Base-by-base conservation (phyloP, 2,888 invertebrate genomes). In the Zaprionus obscuricornis region DNA sequence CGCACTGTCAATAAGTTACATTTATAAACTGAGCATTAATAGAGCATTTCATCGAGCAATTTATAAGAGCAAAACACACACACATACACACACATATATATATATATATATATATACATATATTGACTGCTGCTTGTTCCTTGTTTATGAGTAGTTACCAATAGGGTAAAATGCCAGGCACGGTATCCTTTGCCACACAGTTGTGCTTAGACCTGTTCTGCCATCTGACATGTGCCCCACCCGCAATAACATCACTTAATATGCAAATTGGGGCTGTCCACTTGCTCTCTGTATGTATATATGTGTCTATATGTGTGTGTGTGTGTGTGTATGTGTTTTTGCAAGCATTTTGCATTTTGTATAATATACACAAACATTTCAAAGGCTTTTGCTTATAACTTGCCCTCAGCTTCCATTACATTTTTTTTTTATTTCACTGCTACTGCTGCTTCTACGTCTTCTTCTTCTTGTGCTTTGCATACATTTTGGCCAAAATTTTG, bases 231-330 rank as follows among this genome's bases (percentile, higher is more conserved):
- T 40, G 51, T 39, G 43, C 22, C 10, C 22, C 34, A 42, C 34
- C 57, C 49, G 37, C 39, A 33, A 39, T 16, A 49, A 10, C 13
- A 37, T 29, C 55, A 40, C 79, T 72, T 66, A 75, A 68, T 65
- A 79, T 79, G 74, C 73, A 79, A 74, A 74, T 76, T 68, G 65
- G 51, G 60, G 55, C 50, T 56, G 63, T 55, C 63, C 46, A 31
- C 57, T 40, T 31, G 26, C 47, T 27, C 34, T 27, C 26, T 5
- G 47, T 24, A 10, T 13, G 14, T n/a, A n/a, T n/a, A n/a, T n/a
- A n/a, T n/a, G n/a, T n/a, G n/a, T n/a, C n/a, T n/a, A n/a, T n/a
- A n/a, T n/a, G n/a, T n/a, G n/a, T n/a, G n/a, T n/a, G n/a, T n/a
- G n/a, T n/a, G n/a, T n/a, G n/a, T n/a, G n/a, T n/a, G n/a, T n/a